Evolutionary conservation across 2,797 vertebrate genomes (phyloP).

Genomic region (Alectoris magna): DNA sequence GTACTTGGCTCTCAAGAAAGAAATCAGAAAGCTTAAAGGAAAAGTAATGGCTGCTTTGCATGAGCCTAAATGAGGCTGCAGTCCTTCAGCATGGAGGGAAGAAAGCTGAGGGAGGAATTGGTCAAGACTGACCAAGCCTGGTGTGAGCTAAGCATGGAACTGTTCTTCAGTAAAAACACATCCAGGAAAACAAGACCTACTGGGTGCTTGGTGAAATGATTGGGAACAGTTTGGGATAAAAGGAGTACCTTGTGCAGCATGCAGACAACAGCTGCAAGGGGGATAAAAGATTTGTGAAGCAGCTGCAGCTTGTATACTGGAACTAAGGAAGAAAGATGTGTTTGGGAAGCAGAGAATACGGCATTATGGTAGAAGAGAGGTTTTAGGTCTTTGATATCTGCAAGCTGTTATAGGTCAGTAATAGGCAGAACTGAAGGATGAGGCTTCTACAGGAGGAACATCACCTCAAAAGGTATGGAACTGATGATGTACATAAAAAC

Average conservation of each 20-base stretch:
- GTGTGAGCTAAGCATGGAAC: background rate
- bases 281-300: background rate
- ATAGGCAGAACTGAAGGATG: background rate
- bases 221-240: background rate
- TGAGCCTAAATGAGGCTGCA: background rate
- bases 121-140: background rate
- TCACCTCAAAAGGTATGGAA: background rate
- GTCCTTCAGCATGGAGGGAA: background rate
- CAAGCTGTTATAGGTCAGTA: background rate
- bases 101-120: background rate
- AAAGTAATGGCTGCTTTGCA: background rate
- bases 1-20: background rate
- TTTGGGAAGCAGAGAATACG: background rate
- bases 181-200: background rate
- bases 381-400: background rate
- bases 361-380: background rate
- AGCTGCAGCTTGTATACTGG: background rate
- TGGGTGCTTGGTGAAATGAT: background rate
- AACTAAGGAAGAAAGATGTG: background rate
- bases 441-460: background rate
- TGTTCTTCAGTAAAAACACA: accelerated
- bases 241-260: background rate
- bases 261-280: background rate
- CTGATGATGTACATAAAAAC: too few species aligned
- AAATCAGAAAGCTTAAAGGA: background rate